Percentiles rank a stretch among this genome's conserved stretches.
phyloP scores from a whole-genome alignment of 2,797 vertebrate genomes.

The Coendou prehensilis region DNA sequence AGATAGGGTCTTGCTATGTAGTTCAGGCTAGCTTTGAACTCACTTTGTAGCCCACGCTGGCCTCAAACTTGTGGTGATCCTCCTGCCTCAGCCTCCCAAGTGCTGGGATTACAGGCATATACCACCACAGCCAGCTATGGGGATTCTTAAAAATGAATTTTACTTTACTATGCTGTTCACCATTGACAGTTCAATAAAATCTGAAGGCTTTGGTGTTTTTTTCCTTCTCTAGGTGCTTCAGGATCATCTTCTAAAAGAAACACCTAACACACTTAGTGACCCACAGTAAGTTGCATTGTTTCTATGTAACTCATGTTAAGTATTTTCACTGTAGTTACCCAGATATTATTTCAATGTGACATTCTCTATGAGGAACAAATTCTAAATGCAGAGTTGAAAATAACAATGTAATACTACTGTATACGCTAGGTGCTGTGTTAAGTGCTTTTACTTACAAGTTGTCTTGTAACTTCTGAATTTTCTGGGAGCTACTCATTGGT shows the following conservation, averaged over 20 bases:
- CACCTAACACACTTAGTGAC: constrained; percentile 96
- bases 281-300: constrained; percentile 92
- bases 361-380: neutral
- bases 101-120: neutral
- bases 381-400: neutral
- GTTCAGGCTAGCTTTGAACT: neutral
- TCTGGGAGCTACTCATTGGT: neutral
- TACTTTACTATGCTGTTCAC: neutral
- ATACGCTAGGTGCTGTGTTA: neutral
- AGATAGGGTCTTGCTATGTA: neutral
- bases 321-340: neutral
- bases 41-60: neutral
- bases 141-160: neutral
- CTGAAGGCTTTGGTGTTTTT: constrained; percentile 19
- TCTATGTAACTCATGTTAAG: neutral
- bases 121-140: neutral
- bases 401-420: neutral
- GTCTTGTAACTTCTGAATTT: neutral
- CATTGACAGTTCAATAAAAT: neutral
- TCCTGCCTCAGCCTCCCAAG: neutral
- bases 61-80: neutral
- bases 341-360: neutral
- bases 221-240: constrained; percentile 92
- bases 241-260: constrained; percentile 97
- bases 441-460: neutral